A percentile compares a stretch with the other conserved stretches of the same genome.
Evolutionary conservation across 2,113 vertebrate species (phyloP).

Genomic region (Anser brachyrhynchus): DNA sequence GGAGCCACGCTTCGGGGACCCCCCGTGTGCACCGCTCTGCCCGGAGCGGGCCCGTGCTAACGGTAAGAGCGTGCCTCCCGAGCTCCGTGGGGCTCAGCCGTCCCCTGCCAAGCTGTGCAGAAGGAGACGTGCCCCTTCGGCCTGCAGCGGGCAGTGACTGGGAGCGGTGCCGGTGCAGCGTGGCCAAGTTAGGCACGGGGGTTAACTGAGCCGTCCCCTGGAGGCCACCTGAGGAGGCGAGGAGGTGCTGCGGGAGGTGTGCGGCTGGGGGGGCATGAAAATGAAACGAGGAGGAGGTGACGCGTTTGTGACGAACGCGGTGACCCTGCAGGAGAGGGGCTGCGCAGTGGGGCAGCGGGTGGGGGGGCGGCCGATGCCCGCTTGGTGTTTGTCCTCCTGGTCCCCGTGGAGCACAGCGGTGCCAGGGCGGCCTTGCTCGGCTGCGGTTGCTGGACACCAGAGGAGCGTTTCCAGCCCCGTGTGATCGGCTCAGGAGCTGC

Average conservation of each 20-base stretch:
- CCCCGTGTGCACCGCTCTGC: rapidly evolving
- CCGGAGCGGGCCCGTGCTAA: rapidly evolving
- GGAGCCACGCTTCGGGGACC: neutral
- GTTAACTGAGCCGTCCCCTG: neutral
- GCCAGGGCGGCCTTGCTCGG: neutral
- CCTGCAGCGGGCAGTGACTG: neutral
- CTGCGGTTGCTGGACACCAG: neutral
- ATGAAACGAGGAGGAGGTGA: neutral
- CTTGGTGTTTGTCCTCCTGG: neutral
- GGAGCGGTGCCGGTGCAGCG: neutral
- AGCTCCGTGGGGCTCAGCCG: neutral
- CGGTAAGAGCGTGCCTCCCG: rapidly evolving
- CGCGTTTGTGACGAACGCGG: rapidly evolving
- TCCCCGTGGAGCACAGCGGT: neutral
- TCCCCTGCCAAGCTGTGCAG: neutral
- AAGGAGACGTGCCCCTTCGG: neutral
- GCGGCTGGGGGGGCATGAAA: neutral
- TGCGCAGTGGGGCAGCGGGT: rapidly evolving
- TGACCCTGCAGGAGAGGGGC: neutral
- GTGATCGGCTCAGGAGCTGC: too few relatives aligned
- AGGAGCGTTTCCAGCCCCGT: neutral
- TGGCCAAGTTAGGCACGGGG: neutral
- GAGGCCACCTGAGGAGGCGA: neutral
- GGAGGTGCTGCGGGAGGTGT: neutral
- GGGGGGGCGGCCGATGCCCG: neutral